Evolutionary conservation across 2,888 invertebrate species (phyloP), one percentile per base, ranked within the genome.

Genomic region (Anagyrus pseudococci): DNA sequence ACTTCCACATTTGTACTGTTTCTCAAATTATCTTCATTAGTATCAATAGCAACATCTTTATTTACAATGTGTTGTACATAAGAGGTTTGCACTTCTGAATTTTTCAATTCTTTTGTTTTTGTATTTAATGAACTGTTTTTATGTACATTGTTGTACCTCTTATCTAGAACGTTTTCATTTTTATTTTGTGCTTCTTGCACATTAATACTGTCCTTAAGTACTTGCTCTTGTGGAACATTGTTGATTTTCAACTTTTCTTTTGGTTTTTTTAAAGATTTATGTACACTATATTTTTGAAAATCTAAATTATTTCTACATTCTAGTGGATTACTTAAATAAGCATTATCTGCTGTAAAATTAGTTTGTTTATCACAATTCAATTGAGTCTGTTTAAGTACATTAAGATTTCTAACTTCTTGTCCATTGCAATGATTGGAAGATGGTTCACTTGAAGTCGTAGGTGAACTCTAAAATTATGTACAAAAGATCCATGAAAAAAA

Each of bases 271-370:
- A 17, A 8, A 37, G 54, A 49, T 2, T 41, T 50, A 20, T 17
- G 1, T 17, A 1, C 33, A 29, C 40, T 33, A 48, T 2, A 10
- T 19, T 61, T 54, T 54, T 54, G 19, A 23, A 3, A 23, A 54
- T 61, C 17, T 17, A 22, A 53, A 49, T 58, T 20, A 29, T 46
- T 26, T 23, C 41, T 13, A 37, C 62, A 58, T 22, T 62, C 62
- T 23, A 58, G 65, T 52, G 62, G 52, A 55, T 56, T 55, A 58
- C 62, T 29, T n/a, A 66, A 58, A n/a, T 10, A 48, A 20, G 62
- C n/a, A n/a, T n/a, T 62, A n/a, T 62, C 62, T 43, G 54, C 26
- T 17, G 26, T 20, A 47, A 1, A 7, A 37, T 8, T 19, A 37
- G 43, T 17, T 19, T 29, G 13, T 48, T n/a, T n/a, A 44, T 44